Conservation (phyloP, 1,140 invertebrate species). For the Heliothis subflexa region DNA sequence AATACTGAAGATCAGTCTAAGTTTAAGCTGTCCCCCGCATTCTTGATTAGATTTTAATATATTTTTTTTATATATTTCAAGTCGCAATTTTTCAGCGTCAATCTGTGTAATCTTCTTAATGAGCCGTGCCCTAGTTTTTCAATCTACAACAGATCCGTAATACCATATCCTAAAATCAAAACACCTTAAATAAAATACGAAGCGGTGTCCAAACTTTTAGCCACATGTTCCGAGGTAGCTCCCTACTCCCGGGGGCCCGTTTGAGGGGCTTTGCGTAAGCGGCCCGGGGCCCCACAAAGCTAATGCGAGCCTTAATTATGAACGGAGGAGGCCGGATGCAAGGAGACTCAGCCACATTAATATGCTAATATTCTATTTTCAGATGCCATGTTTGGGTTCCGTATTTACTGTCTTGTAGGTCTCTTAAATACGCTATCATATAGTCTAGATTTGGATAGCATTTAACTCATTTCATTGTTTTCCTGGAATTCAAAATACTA, state of each 20-base stretch:
- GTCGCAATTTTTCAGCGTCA: too few species aligned
- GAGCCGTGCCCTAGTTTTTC: too few species aligned
- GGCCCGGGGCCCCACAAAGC: slow-evolving; percentile 31
- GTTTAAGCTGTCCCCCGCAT: too few species aligned
- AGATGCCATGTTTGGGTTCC: slow-evolving; percentile 23
- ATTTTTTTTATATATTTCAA: too few species aligned
- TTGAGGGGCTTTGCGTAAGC: slow-evolving; percentile 35
- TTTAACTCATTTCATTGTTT: too few species aligned
- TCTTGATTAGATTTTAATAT: too few species aligned
- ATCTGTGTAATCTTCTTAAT: too few species aligned
- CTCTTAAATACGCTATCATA: too few species aligned
- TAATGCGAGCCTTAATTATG: slow-evolving; percentile 41
- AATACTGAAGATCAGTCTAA: too few species aligned
- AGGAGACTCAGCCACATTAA: slow-evolving; percentile 19
- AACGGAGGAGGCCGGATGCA: slow-evolving; percentile 27
- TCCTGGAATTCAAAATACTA: too few species aligned
- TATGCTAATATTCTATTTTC: slow-evolving; percentile 42
- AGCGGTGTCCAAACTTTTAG: slow-evolving; percentile 12
- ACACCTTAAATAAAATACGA: slow-evolving; percentile 27
- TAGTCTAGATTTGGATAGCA: too few species aligned
- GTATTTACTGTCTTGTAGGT: neutral
- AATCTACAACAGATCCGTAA: neutral
- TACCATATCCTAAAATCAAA: slow-evolving; percentile 1
- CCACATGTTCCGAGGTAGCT: neutral
- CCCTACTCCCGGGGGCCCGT: slow-evolving; percentile 22